phyloP scores from a whole-genome alignment of 37 sponge, comb jelly and placozoan genomes.

The Hexactinellida sp. region DNA sequence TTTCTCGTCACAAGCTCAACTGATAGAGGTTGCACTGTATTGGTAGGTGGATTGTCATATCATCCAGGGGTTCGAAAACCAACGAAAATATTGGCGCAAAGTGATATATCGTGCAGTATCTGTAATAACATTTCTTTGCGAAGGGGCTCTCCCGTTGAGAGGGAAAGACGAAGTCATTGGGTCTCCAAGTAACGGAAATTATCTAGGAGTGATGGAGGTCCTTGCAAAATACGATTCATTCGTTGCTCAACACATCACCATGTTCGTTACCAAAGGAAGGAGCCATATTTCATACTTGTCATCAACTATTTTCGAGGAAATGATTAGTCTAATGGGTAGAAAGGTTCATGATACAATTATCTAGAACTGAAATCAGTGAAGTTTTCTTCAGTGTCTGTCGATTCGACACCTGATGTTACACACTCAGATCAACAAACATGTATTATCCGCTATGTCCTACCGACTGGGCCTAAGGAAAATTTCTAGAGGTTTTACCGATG shows the following conservation, averaged over 20 bases:
- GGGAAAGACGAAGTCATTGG: conserved; percentile 16
- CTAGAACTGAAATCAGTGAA: conserved; percentile 1
- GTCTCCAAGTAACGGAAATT: neutral
- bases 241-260: conserved; percentile 2
- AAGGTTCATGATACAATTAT: neutral
- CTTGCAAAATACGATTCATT: neutral
- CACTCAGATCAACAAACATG: neutral
- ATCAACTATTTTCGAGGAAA: conserved; percentile 5
- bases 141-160: neutral
- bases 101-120: conserved; percentile 6
- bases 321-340: neutral
- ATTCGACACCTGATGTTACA: neutral
- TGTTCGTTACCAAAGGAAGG: neutral
- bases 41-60: neutral
- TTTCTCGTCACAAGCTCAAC: too few species aligned
- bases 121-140: conserved; percentile 16
- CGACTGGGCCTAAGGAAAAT: neutral
- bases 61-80: conserved; percentile 1
- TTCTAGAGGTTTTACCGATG: neutral
- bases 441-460: neutral
- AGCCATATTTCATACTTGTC: neutral
- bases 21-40: too few species aligned
- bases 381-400: neutral
- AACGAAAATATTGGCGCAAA: neutral
- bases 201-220: conserved; percentile 19